phyloP scores from a whole-genome alignment of 1,140 invertebrate genomes.

The Nylanderia fulva region DNA sequence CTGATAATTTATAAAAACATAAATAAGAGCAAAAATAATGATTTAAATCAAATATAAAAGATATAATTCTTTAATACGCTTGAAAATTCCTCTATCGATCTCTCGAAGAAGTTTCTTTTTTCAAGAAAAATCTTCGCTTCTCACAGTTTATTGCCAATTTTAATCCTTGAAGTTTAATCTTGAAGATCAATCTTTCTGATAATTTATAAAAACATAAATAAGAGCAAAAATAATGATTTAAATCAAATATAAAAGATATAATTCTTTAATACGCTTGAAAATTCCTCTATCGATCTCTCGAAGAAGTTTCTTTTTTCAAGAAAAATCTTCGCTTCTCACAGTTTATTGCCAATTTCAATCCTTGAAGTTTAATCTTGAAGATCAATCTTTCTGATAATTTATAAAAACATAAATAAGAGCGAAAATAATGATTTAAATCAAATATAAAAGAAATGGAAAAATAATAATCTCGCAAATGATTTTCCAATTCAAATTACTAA shows the following conservation, averaged over 20 bases:
- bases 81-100: not conserved
- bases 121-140: not conserved
- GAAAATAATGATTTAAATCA: no score
- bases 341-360: not conserved
- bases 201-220: not conserved
- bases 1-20: not conserved
- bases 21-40: not conserved
- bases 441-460: not conserved
- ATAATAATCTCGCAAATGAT: not conserved
- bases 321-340: not conserved
- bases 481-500: not conserved
- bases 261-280: not conserved
- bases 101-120: not conserved
- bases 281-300: not conserved
- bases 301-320: not conserved
- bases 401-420: not conserved
- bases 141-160: not conserved
- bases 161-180: not conserved
- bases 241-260: no score
- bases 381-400: conserved; percentile 4
- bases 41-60: no score
- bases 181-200: not conserved
- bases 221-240: not conserved
- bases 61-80: not conserved
- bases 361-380: not conserved